phyloP scores from a whole-genome alignment of 2,113 vertebrate genomes.

The Malurus cyaneus region DNA sequence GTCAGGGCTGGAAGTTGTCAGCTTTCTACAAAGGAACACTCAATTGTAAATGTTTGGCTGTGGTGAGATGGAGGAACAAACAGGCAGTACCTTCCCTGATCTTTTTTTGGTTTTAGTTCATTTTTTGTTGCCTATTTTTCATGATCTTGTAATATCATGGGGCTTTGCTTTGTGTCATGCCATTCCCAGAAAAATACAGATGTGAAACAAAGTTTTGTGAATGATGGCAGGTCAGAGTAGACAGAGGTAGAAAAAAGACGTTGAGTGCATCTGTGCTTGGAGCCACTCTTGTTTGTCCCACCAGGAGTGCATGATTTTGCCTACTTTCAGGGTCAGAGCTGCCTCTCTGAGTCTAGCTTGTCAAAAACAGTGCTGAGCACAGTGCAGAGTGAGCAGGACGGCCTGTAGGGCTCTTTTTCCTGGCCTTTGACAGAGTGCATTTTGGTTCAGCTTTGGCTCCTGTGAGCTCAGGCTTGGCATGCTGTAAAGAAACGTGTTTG shows the following conservation, averaged over 20 bases:
- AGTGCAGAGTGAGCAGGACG: rapidly evolving
- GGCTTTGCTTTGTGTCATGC: conserved; percentile 12
- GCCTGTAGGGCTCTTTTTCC: neutral
- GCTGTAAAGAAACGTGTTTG: neutral
- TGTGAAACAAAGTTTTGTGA: neutral
- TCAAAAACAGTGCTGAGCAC: neutral
- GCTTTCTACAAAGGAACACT: conserved; percentile 35
- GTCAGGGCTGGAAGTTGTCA: conserved; percentile 54
- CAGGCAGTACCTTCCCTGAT: neutral
- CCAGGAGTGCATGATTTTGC: neutral
- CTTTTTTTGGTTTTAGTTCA: neutral
- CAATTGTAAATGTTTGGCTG: conserved; percentile 21
- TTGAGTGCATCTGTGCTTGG: rapidly evolving
- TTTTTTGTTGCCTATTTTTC: neutral
- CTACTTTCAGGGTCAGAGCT: neutral
- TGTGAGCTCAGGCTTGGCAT: neutral
- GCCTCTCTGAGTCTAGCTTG: neutral
- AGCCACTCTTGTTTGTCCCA: neutral
- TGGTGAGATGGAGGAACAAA: conserved; percentile 16
- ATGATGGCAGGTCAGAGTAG: neutral
- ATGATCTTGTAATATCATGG: neutral
- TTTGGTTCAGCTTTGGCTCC: neutral
- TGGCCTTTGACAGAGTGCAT: rapidly evolving
- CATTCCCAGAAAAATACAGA: conserved; percentile 28
- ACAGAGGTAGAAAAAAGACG: neutral